A percentile compares a stretch with the other conserved stretches of the same genome.
Conservation (phyloP, 1,140 invertebrate species). For the Agrypnia vestita region DNA sequence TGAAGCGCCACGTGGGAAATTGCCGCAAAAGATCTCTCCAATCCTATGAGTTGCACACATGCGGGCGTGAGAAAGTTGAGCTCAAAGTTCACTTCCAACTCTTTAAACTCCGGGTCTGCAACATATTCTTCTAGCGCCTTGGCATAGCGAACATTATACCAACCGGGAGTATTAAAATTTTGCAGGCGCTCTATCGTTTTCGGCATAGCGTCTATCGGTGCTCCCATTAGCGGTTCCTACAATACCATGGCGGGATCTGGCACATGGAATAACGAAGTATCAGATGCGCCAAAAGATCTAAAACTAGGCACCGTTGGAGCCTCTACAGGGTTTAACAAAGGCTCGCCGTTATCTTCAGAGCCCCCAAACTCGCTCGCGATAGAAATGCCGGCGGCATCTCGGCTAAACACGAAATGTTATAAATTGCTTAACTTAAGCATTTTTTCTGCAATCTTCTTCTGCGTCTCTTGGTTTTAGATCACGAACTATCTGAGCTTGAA, state of each 20-base stretch:
- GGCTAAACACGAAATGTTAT: neutral
- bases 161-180: too few relatives aligned
- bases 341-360: too few relatives aligned
- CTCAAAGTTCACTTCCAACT: too few relatives aligned
- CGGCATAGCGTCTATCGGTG: conserved; percentile 14
- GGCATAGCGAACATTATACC: conserved; percentile 22
- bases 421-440: conserved; percentile 3
- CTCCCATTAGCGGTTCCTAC: conserved; percentile 1
- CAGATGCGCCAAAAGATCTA: neutral
- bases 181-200: conserved; percentile 1
- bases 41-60: too few relatives aligned
- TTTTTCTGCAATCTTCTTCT: neutral
- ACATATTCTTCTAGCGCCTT: conserved; percentile 12
- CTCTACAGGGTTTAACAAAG: too few relatives aligned
- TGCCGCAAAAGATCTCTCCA: too few relatives aligned
- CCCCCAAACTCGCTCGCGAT: too few relatives aligned
- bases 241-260: conserved; percentile 4
- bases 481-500: conserved; percentile 12
- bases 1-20: too few relatives aligned
- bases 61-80: too few relatives aligned
- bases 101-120: conserved; percentile 19
- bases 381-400: too few relatives aligned
- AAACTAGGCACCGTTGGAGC: too few relatives aligned
- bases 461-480: neutral
- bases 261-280: too few relatives aligned